Percentiles rank a stretch among this genome's conserved stretches.
phyloP scores from a whole-genome alignment of 2,113 vertebrate species.

The Misgurnus anguillicaudatus region DNA sequence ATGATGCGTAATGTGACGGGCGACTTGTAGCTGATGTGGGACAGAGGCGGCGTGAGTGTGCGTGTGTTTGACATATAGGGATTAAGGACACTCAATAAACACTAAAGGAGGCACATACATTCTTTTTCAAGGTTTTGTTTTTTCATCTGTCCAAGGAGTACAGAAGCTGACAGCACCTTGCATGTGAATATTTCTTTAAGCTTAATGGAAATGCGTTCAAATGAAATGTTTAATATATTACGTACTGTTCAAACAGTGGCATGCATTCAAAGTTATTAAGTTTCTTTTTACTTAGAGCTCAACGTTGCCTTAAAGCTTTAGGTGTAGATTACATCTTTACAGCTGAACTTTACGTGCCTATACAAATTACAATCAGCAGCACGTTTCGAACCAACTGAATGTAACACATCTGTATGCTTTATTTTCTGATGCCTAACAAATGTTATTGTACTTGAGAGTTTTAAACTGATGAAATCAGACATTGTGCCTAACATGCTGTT shows the following conservation, averaged over 20 bases:
- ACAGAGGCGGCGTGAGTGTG: not conserved
- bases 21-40: conserved; percentile 64
- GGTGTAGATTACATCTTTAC: not conserved
- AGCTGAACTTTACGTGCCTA: not conserved
- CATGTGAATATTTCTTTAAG: not conserved
- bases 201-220: not conserved
- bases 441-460: not conserved
- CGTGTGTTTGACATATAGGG: conserved; percentile 26
- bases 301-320: not conserved
- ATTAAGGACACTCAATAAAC: conserved; percentile 20
- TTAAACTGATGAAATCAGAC: conserved; percentile 15
- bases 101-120: conserved; percentile 10
- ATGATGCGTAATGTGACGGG: conserved; percentile 78
- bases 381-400: conserved; percentile 7
- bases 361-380: conserved; percentile 2
- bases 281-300: not conserved
- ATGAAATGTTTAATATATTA: not conserved
- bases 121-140: not conserved
- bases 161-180: not conserved
- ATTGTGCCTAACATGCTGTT: conserved; percentile 12
- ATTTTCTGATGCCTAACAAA: conserved; percentile 14
- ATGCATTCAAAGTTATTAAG: not conserved
- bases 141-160: not conserved
- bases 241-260: not conserved
- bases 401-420: conserved; percentile 18